phyloP scores from a whole-genome alignment of 2,888 invertebrate species.

The Neuroscelio doddi region DNA sequence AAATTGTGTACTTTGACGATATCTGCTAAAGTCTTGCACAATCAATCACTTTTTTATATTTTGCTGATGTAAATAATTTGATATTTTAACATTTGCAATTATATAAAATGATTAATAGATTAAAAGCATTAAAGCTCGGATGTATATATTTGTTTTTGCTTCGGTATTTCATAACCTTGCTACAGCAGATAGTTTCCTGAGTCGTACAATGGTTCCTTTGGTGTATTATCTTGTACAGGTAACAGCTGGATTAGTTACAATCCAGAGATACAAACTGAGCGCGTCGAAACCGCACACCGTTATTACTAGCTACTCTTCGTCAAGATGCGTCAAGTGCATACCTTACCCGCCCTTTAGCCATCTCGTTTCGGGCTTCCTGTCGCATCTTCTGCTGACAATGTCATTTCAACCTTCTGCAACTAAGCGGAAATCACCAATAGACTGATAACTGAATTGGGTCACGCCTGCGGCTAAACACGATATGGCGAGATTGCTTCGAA shows the following conservation, averaged over 20 bases:
- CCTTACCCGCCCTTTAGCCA: constrained; percentile 46
- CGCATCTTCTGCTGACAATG: constrained; percentile 45
- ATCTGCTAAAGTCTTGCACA: too few species aligned
- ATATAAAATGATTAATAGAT: too few species aligned
- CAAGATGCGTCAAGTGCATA: constrained; percentile 63
- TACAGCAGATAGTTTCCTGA: constrained; percentile 37
- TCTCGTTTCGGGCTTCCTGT: constrained; percentile 40
- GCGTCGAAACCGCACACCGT: constrained; percentile 64
- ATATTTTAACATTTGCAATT: too few species aligned
- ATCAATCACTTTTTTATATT: too few species aligned
- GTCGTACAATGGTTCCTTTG: constrained; percentile 42
- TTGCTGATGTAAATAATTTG: too few species aligned
- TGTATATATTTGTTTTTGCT: too few species aligned
- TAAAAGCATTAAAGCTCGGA: too few species aligned
- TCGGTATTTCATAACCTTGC: constrained; percentile 36
- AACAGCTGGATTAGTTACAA: constrained; percentile 45
- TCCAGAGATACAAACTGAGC: constrained; percentile 55
- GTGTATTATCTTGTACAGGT: constrained; percentile 45
- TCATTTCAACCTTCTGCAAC: constrained; percentile 52
- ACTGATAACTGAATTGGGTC: constrained; percentile 65
- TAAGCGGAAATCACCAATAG: constrained; percentile 57
- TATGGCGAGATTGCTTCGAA: constrained; percentile 67
- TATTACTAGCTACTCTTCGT: constrained; percentile 52
- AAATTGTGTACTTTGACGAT: too few species aligned
- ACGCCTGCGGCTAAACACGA: constrained; percentile 57